phyloP scores from a whole-genome alignment of 2,797 vertebrate species.

The Myotis findleyi region DNA sequence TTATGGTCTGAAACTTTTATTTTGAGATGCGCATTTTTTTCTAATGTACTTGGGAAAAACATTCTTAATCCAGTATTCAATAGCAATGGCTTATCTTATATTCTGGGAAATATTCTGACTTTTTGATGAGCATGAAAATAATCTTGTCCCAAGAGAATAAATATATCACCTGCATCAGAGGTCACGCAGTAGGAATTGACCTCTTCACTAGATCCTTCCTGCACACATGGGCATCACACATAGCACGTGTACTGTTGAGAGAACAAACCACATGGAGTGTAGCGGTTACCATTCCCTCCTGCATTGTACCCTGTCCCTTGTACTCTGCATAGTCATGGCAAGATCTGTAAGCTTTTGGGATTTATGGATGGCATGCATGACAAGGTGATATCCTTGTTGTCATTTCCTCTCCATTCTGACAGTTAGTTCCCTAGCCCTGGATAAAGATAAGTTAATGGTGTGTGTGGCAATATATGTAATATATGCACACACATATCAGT shows the following conservation, averaged over 20 bases:
- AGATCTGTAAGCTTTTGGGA: background rate
- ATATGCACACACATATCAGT: background rate
- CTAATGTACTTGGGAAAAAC: background rate
- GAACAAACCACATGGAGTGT: background rate
- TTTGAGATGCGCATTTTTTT: conserved; percentile 35
- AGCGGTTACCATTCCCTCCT: background rate
- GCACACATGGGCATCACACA: background rate
- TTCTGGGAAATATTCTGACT: conserved; percentile 36
- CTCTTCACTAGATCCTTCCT: background rate
- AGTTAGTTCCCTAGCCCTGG: background rate
- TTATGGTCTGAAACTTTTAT: background rate
- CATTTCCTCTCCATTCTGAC: conserved; percentile 24
- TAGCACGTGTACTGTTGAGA: background rate
- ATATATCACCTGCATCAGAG: background rate
- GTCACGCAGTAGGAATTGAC: background rate
- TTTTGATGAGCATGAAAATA: conserved; percentile 45
- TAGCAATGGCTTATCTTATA: background rate
- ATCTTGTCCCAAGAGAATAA: background rate
- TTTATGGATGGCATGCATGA: background rate
- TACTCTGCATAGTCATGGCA: background rate
- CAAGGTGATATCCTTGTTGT: background rate
- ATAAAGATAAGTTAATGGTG: conserved; percentile 56
- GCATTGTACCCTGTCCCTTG: background rate
- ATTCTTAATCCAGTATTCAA: conserved; percentile 46
- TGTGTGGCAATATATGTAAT: background rate